A percentile compares a stretch with the other conserved stretches of the same genome.
Conservation (phyloP, 1,140 invertebrate genomes). For the Antheraea mylitta region DNA sequence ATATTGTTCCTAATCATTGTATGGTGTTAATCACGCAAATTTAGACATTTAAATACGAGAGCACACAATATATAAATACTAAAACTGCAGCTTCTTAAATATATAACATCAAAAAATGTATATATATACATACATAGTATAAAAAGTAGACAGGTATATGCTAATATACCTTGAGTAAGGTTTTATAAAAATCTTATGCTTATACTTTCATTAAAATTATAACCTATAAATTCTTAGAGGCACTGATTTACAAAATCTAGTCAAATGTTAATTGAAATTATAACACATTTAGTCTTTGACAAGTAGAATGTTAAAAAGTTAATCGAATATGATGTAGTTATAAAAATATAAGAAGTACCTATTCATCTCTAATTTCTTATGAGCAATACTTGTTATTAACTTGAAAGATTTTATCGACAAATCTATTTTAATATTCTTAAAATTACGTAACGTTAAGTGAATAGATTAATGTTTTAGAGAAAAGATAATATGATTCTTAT, state of each 20-base stretch:
- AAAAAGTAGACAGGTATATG: not conserved
- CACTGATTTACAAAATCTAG: conserved; percentile 68
- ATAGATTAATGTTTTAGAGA: conserved; percentile 33
- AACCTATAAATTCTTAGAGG: conserved; percentile 39
- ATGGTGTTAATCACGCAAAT: not conserved
- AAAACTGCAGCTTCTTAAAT: not conserved
- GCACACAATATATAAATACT: not conserved
- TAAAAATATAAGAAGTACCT: not conserved
- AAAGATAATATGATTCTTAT: conserved; percentile 27
- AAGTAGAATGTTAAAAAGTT: conserved; percentile 27
- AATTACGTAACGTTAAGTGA: conserved; percentile 35
- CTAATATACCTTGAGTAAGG: not conserved
- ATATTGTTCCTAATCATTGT: conserved; percentile 12
- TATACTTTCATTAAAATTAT: conserved; percentile 15
- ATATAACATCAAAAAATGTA: not conserved
- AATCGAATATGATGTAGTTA: conserved; percentile 16
- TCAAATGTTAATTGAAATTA: conserved; percentile 61
- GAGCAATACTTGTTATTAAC: conserved; percentile 55
- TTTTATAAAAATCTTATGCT: conserved; percentile 9
- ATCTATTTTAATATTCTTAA: conserved; percentile 66
- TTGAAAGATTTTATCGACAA: conserved; percentile 76
- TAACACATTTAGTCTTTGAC: conserved; percentile 33
- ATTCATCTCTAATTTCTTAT: conserved; percentile 29
- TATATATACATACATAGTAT: too few relatives aligned
- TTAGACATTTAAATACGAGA: not conserved